These are phyloP conservation scores for Acipenser oxyrinchus DNA, from an alignment of 2,797 vertebrate species.

Conservation along the genomic window DNA sequence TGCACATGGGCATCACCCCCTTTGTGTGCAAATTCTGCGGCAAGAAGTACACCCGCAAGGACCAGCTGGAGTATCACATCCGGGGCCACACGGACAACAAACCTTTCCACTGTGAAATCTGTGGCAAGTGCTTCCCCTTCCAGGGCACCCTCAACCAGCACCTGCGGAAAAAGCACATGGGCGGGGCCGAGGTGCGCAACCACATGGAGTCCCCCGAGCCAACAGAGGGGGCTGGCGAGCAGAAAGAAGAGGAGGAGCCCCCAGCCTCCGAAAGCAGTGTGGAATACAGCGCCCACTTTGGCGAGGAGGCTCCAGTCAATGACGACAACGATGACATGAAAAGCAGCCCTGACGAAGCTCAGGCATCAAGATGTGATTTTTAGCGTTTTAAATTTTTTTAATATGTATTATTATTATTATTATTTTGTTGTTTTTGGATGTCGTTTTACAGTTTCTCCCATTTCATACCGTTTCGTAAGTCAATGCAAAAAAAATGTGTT, in stretches of 20 bases:
- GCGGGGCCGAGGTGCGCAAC: slow-evolving; percentile 63
- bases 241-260: slow-evolving; percentile 72
- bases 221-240: slow-evolving; percentile 69
- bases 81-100: slow-evolving; percentile 97
- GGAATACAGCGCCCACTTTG: slow-evolving; percentile 66
- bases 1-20: slow-evolving; percentile 98
- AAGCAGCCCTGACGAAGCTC: slow-evolving; percentile 60
- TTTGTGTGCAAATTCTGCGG: slow-evolving; percentile 98
- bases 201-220: slow-evolving; percentile 82
- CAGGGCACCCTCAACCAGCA: slow-evolving; percentile 98
- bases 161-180: slow-evolving; percentile 96
- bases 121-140: slow-evolving; percentile 98
- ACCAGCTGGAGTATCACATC: slow-evolving; percentile 98
- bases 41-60: slow-evolving; percentile 98
- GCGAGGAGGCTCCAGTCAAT: slow-evolving; percentile 55
- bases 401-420: slow-evolving; percentile 21
- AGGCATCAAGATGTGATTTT: slow-evolving; percentile 62
- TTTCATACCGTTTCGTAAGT: background rate
- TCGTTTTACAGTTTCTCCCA: background rate
- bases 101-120: slow-evolving; percentile 97
- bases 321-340: slow-evolving; percentile 48
- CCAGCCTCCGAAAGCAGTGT: slow-evolving; percentile 65
- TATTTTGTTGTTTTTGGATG: background rate
- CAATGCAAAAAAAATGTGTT: slow-evolving; percentile 44
- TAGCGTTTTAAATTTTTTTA: slow-evolving; percentile 38